Evolutionary conservation across 2,113 vertebrate genomes (phyloP).

Genomic region (Colistium nudipinnis): DNA sequence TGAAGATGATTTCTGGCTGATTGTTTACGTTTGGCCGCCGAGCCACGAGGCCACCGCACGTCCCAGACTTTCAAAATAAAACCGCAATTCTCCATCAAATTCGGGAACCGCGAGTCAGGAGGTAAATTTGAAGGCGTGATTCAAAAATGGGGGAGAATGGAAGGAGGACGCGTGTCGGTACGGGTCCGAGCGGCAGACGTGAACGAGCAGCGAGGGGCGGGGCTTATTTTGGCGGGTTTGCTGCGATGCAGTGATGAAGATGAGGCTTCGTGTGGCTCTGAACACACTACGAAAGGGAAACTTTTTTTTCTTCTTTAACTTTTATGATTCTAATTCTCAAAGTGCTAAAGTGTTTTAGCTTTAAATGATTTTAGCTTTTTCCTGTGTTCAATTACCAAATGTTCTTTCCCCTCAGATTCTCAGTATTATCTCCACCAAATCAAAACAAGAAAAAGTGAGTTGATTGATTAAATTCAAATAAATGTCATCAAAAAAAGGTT

Average conservation of each 20-base stretch:
- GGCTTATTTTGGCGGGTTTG: constrained; percentile 56
- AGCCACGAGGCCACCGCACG: constrained; percentile 56
- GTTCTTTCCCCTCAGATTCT: constrained; percentile 24
- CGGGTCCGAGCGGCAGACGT: constrained; percentile 6
- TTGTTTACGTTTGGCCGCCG: constrained; percentile 39
- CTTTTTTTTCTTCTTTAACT: constrained; percentile 8
- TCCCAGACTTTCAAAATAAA: constrained; percentile 31
- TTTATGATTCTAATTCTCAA: constrained; percentile 63
- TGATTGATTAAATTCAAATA: no score
- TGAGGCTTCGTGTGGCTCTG: constrained; percentile 29
- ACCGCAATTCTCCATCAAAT: not conserved
- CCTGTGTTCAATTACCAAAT: constrained; percentile 48
- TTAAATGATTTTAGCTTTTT: constrained; percentile 40
- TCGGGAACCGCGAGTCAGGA: no score
- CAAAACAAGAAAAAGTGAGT: no score
- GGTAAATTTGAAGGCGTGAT: not conserved
- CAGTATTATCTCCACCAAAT: not conserved
- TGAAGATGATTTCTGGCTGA: constrained; percentile 51
- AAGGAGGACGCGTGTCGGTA: not conserved
- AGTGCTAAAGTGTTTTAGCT: constrained; percentile 70
- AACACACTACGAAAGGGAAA: constrained; percentile 60
- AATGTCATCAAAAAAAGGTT: no score
- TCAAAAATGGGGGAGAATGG: not conserved
- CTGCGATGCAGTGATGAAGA: constrained; percentile 58
- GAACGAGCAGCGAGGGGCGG: constrained; percentile 41